Evolutionary conservation across 2,888 invertebrate genomes (phyloP).

Genomic region (Fissipunctia ypsillon): DNA sequence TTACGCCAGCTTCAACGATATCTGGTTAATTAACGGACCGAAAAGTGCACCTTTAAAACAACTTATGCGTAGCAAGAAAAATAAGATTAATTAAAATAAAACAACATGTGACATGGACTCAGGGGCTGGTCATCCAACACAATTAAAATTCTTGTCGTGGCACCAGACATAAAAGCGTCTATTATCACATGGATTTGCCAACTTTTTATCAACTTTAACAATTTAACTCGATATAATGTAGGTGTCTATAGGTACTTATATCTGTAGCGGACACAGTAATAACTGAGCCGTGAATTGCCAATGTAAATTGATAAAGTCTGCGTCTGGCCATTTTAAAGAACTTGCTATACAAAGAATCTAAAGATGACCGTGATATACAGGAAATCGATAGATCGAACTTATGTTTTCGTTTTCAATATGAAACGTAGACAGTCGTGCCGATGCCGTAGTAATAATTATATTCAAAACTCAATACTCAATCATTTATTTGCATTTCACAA

Average conservation of each 20-base stretch:
- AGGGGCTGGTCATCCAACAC: slow-evolving; percentile 40
- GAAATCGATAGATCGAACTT: slow-evolving; percentile 33
- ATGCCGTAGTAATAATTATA: slow-evolving; percentile 20
- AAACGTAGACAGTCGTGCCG: slow-evolving; percentile 19
- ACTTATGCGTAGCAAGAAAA: slow-evolving; percentile 49
- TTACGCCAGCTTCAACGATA: slow-evolving; percentile 33
- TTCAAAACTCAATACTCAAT: no score
- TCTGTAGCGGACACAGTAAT: slow-evolving; percentile 45
- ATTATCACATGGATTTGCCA: slow-evolving; percentile 58
- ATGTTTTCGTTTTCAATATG: slow-evolving; percentile 31
- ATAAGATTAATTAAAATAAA: slow-evolving; percentile 54
- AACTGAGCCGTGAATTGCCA: slow-evolving; percentile 63
- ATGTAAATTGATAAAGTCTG: slow-evolving; percentile 62
- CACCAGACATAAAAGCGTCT: slow-evolving; percentile 53
- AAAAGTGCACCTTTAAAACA: slow-evolving; percentile 57
- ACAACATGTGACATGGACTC: slow-evolving; percentile 43
- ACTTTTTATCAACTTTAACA: slow-evolving; percentile 55
- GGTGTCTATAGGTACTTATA: slow-evolving; percentile 19
- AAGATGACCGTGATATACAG: slow-evolving; percentile 22
- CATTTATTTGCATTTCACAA: no score
- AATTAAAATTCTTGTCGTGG: slow-evolving; percentile 62
- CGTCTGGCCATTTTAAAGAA: slow-evolving; percentile 53
- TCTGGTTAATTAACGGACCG: slow-evolving; percentile 58
- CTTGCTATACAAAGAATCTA: slow-evolving; percentile 45
- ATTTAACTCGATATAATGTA: slow-evolving; percentile 45